Conservation (phyloP, 2,797 vertebrate species). For the Cossypha heuglini region DNA sequence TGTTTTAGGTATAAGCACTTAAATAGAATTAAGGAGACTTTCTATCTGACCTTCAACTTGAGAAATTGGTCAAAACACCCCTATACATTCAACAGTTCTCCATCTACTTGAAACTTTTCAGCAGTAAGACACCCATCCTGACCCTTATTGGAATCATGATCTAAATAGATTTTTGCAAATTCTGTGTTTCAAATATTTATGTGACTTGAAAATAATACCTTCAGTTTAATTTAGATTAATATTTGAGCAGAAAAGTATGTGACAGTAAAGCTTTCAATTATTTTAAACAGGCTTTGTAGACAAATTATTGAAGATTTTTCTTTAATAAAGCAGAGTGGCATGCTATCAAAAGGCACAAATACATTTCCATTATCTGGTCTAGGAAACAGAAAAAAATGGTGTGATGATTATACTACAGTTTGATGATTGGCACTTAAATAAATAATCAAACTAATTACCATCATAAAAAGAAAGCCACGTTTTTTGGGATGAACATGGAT, state of each 20-base stretch:
- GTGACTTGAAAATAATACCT: neutral
- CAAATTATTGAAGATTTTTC: conserved; percentile 39
- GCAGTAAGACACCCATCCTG: neutral
- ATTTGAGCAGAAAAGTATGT: conserved; percentile 18
- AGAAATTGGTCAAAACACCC: conserved; percentile 32
- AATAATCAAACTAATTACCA: conserved; percentile 54
- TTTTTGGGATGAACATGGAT: conserved; percentile 29
- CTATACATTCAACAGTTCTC: neutral
- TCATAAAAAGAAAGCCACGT: conserved; percentile 41
- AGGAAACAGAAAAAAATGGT: conserved; percentile 58
- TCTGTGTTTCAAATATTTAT: neutral
- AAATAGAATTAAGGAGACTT: neutral
- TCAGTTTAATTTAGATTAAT: neutral
- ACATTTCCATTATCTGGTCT: conserved; percentile 62
- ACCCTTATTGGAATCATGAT: neutral
- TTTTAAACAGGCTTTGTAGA: conserved; percentile 47
- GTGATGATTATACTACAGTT: conserved; percentile 62
- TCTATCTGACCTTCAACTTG: conserved; percentile 40
- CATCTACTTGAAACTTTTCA: neutral
- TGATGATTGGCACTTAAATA: conserved; percentile 66
- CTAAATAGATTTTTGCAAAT: neutral
- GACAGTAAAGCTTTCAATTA: conserved; percentile 25
- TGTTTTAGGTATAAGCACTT: neutral
- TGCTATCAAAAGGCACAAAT: conserved; percentile 78
- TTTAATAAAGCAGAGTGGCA: conserved; percentile 67